These are phyloP conservation scores for Planococcus citri DNA, from an alignment of 1,140 invertebrate species.

Conservation along the genomic window DNA sequence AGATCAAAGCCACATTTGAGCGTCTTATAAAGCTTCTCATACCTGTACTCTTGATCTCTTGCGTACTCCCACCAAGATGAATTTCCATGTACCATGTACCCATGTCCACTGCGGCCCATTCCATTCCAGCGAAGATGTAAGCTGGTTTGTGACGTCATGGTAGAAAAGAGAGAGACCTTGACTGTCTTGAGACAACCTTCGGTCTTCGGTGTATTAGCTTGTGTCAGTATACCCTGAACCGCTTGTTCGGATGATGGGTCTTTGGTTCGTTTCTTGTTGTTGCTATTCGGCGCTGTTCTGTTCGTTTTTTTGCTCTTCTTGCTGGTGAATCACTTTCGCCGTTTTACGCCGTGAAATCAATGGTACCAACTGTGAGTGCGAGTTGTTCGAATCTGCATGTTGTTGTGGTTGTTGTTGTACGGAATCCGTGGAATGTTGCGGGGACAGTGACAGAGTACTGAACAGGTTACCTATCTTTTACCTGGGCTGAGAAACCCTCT, in stretches of 20 bases:
- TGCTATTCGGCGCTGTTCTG: too few species aligned
- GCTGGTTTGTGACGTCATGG: conserved; percentile 12
- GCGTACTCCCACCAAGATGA: not conserved
- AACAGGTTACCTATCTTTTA: not conserved
- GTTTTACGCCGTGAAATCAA: not conserved
- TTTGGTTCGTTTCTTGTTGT: too few species aligned
- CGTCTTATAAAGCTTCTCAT: too few species aligned
- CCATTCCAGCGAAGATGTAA: not conserved
- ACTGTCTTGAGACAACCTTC: conserved; percentile 15
- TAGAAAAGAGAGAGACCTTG: conserved; percentile 15
- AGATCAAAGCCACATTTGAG: too few species aligned
- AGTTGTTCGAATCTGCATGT: not conserved
- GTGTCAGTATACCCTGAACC: not conserved
- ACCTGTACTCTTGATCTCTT: too few species aligned
- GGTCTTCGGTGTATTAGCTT: conserved; percentile 12
- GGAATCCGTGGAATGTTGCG: not conserved
- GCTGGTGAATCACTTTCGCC: not conserved
- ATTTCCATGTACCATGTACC: too few species aligned
- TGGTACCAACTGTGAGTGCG: not conserved
- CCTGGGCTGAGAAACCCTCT: not conserved
- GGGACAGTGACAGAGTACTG: not conserved
- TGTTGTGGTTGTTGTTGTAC: too few species aligned
- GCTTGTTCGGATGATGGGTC: not conserved
- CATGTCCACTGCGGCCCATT: too few species aligned
- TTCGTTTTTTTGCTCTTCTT: too few species aligned